Conservation (phyloP, 2,888 invertebrate genomes). For the Hipparchia semele region DNA sequence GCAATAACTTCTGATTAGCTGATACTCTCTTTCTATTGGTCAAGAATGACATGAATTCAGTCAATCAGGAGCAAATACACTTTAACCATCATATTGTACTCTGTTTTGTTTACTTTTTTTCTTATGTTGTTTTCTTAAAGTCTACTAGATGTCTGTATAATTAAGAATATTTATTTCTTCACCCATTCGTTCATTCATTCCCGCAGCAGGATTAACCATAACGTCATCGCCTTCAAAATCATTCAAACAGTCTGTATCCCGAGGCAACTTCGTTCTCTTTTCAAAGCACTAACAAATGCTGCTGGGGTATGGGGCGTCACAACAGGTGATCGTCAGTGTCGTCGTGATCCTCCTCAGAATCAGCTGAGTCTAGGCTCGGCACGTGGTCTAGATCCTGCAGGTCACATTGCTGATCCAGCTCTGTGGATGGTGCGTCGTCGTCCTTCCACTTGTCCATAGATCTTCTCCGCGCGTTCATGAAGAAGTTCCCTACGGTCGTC, state of each 20-base stretch:
- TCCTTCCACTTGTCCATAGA: slow-evolving; percentile 99
- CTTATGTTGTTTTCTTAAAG: too few relatives aligned
- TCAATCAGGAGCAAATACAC: too few relatives aligned
- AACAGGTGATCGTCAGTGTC: slow-evolving; percentile 78
- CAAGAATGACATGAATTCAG: too few relatives aligned
- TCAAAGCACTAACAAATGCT: slow-evolving; percentile 78
- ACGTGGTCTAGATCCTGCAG: slow-evolving; percentile 77
- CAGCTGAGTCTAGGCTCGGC: slow-evolving; percentile 71
- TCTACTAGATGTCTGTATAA: too few relatives aligned
- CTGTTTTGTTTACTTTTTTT: too few relatives aligned
- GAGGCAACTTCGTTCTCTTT: slow-evolving; percentile 57
- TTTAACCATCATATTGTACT: too few relatives aligned
- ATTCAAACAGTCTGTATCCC: slow-evolving; percentile 25
- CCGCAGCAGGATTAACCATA: too few relatives aligned
- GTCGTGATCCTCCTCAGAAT: slow-evolving; percentile 76
- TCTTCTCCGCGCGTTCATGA: slow-evolving; percentile 99
- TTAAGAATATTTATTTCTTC: too few relatives aligned
- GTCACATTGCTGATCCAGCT: slow-evolving; percentile 80
- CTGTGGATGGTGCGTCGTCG: slow-evolving; percentile 89
- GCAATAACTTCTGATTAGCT: too few relatives aligned
- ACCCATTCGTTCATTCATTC: too few relatives aligned
- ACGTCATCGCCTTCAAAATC: background rate
- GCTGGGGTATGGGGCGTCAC: slow-evolving; percentile 77
- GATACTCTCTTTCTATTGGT: too few relatives aligned
- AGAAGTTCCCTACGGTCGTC: slow-evolving; percentile 99